Evolutionary conservation across 2,888 invertebrate genomes (phyloP), one percentile per base, ranked within the genome.

Genomic region (Chelonus formosanus): DNA sequence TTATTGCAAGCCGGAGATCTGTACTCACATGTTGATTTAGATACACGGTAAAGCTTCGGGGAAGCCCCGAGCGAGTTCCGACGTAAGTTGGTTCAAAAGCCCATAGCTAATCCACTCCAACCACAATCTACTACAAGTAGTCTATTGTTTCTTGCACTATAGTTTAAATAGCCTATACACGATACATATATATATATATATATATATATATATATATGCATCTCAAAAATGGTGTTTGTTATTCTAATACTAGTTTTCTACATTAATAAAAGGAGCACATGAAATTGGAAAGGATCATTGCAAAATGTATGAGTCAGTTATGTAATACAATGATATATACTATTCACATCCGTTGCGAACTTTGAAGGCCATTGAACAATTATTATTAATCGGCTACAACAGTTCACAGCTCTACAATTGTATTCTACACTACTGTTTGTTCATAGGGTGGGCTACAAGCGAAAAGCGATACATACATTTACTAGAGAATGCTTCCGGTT

Each of bases 381-480:
- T 66, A 67, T 67, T 66, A 66, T 57, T 62, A 58, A 67, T 63
- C 53, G 57, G 57, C 43, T 52, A 52, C 6, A 60, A 61, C 44
- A 61, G 53, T 60, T 52, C 32, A 52, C 53, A 53, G 10, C 40
- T 57, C 40, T 50, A 57, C 57, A 65, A 53, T 61, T 60, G 53
- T 53, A 36, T 47, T 20, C 1, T 4, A 32, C 57, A 43, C 53
- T 10, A 58, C 34, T 53, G 50, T 69, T 67, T 80, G 77, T 81
- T 81, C 76, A 70, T 84, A 84, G 83, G 84, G 75, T 74, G 76
- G 75, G 73, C 76, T 65, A 73, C 78, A 73, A 75, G 77, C 79
- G 75, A 81, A 79, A 90, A 93, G 93, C 89, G 91, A 93, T 90
- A 93, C 93, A 84, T 93, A 93, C 89, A 93, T 93, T 90, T 93